Evolutionary conservation across 2,888 invertebrate genomes (phyloP), one percentile per base, ranked within the genome.

Genomic region (Thymelicus lineola): DNA sequence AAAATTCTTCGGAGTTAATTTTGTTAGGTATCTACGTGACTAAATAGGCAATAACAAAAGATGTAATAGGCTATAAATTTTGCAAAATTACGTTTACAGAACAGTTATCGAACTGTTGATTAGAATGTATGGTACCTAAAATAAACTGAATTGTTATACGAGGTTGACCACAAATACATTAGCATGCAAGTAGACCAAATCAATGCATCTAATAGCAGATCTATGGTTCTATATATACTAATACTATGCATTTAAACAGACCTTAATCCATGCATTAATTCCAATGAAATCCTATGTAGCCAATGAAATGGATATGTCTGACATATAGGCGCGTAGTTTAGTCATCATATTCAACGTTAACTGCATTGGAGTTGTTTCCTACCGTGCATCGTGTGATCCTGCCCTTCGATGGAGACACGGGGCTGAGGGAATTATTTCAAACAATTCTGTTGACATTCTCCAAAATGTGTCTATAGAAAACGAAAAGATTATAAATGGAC

Each of bases 281-380:
- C 63, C 17, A 48, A 63, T 63, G 63, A 63, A 63, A 63, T 63
- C 53, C 63, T 53, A 36, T 63, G 63, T 63, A 63, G 50, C 38
- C 50, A 53, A 53, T 63, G 63, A 63, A 63, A 36, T 63, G 63
- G 36, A 53, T 63, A 36, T 63, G 36, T 3, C 1, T 12, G 36
- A 15, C 15, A 17, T 14, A 63, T 38, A 12, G 63, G 17, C 38
- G 14, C 12, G 10, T 38, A 15, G 53, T 63, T 63, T 38, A 17
- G 17, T 0, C 14, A 63, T 12, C 38, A 38, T 38, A 12, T 45
- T 17, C 28, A 28, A 3, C 28, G 50, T 14, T 4, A 7, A 17
- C 15, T 17, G 15, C 14, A 50, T 50, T 17, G 7, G 6, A 7
- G 17, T 7, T 12, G 12, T 28, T 28, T 28, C 28, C 28, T 28